Evolutionary conservation across 2,797 vertebrate species (phyloP).

Genomic region (Oreonectes daqikongensis): DNA sequence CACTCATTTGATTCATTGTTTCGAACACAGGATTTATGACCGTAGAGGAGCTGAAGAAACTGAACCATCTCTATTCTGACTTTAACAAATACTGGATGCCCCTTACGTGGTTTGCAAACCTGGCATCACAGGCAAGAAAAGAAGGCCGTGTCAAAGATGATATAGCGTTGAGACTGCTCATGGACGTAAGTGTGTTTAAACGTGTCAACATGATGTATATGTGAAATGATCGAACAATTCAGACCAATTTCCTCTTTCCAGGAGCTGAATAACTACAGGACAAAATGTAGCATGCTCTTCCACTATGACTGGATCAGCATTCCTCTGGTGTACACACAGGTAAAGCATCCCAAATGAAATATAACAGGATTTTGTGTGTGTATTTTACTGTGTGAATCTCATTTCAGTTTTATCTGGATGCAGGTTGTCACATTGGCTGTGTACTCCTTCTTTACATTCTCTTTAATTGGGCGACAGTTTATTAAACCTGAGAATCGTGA

Average conservation of each 20-base stretch:
- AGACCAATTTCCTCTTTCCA: conserved; percentile 59
- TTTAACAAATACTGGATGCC: conserved; percentile 97
- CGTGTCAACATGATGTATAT: background rate
- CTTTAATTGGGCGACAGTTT: conserved; percentile 86
- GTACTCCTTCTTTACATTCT: conserved; percentile 88
- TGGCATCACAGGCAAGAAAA: conserved; percentile 80
- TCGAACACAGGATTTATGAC: conserved; percentile 84
- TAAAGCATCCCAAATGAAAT: conserved; percentile 45
- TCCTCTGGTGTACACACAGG: conserved; percentile 88
- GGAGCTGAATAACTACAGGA: conserved; percentile 89
- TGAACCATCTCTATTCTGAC: conserved; percentile 84
- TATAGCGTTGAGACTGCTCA: conserved; percentile 84
- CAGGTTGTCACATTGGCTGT: conserved; percentile 89
- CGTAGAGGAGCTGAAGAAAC: conserved; percentile 76
- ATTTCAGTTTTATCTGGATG: conserved; percentile 3
- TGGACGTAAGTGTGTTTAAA: conserved; percentile 77
- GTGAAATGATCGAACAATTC: conserved; percentile 4
- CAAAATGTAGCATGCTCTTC: conserved; percentile 87
- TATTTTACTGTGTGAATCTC: background rate
- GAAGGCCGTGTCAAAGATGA: conserved; percentile 84
- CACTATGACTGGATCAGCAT: conserved; percentile 95
- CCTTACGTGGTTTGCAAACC: conserved; percentile 88
- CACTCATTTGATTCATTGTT: background rate
- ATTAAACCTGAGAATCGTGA: conserved; percentile 74
- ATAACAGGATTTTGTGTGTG: background rate